A percentile compares a stretch with the other conserved stretches of the same genome.
These are phyloP conservation scores for Drosophila gunungcola DNA, from an alignment of 1,140 invertebrate genomes.

Conservation along the genomic window DNA sequence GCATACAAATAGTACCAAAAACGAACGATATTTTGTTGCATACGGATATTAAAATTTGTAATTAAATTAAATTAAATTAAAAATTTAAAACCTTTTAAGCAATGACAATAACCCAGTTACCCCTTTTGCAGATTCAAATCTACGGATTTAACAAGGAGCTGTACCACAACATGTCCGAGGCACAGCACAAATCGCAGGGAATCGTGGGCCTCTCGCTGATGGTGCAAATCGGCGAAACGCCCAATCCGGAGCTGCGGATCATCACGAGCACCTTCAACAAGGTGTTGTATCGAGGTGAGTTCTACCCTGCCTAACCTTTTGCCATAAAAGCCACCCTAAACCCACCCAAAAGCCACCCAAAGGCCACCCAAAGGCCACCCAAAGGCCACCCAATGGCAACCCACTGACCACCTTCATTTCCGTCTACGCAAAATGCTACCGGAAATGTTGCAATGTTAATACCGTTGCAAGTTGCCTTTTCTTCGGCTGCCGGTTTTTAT, in stretches of 20 bases:
- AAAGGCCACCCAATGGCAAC: neutral
- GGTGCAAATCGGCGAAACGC: slow-evolving; percentile 95
- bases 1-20: no score
- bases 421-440: slow-evolving; percentile 73
- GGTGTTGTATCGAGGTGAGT: slow-evolving; percentile 92
- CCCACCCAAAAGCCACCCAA: neutral
- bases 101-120: no score
- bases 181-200: slow-evolving; percentile 96
- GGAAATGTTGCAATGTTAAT: slow-evolving; percentile 67
- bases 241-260: slow-evolving; percentile 92
- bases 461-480: slow-evolving; percentile 27
- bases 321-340: neutral
- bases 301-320: no score
- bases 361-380: neutral
- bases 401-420: slow-evolving; percentile 54
- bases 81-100: neutral
- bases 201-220: slow-evolving; percentile 96
- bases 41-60: no score
- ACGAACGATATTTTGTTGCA: no score
- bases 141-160: slow-evolving; percentile 98
- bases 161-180: slow-evolving; percentile 98
- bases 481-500: slow-evolving; percentile 54
- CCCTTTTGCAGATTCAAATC: slow-evolving; percentile 92
- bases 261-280: slow-evolving; percentile 95
- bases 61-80: no score